A percentile compares a stretch with the other conserved stretches of the same genome.
phyloP scores from a whole-genome alignment of 2,113 vertebrate genomes.

The Austrofundulus limnaeus region DNA sequence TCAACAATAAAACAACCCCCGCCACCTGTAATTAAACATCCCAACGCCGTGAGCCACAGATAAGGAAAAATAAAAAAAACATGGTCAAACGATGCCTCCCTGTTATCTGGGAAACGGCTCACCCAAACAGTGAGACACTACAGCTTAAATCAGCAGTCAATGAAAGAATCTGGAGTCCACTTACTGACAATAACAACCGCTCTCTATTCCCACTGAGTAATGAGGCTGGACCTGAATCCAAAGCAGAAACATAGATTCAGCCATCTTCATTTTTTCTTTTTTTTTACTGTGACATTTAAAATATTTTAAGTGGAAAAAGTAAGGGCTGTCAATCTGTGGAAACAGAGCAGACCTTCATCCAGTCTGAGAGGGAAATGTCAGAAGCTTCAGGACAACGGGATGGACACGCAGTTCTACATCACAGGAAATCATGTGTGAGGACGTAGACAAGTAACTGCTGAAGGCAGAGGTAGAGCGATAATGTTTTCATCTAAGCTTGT shows the following conservation, averaged over 20 bases:
- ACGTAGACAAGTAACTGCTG: too few relatives aligned
- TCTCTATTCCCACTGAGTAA: background rate
- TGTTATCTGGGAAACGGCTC: constrained; percentile 1
- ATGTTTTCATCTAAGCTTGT: too few relatives aligned
- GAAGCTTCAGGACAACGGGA: too few relatives aligned
- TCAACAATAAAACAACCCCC: background rate
- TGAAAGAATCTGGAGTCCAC: background rate
- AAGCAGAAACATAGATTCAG: constrained; percentile 1
- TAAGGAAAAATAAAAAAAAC: constrained; percentile 20
- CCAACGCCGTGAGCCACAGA: constrained; percentile 20
- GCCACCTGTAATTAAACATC: constrained; percentile 31
- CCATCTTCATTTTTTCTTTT: background rate
- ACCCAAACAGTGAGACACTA: constrained; percentile 11
- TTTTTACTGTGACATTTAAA: background rate
- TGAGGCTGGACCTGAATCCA: background rate
- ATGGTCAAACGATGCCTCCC: constrained; percentile 23
- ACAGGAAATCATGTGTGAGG: too few relatives aligned
- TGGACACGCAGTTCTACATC: background rate
- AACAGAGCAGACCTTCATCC: background rate
- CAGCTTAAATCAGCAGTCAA: constrained; percentile 8
- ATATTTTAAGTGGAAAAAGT: background rate
- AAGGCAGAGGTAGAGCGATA: too few relatives aligned
- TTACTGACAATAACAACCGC: background rate
- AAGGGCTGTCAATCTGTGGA: background rate
- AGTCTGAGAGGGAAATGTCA: background rate